Evolutionary conservation across 2,888 invertebrate genomes (phyloP).

Genomic region (Caenorhabditis auriculariae): DNA sequence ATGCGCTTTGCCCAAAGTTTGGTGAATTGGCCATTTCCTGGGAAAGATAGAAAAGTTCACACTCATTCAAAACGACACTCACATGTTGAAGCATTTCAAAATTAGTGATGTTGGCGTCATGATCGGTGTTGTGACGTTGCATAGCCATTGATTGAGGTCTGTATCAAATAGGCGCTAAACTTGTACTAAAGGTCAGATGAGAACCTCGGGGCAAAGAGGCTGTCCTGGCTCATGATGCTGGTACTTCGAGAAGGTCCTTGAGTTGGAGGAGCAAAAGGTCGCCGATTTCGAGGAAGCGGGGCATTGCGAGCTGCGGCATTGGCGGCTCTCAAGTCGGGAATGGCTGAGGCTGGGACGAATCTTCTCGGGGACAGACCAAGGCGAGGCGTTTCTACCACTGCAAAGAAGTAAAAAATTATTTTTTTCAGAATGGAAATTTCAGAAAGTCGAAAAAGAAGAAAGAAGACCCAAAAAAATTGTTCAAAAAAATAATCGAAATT

Average conservation of each 20-base stretch:
- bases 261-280: constrained; percentile 10
- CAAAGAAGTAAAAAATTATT: too few species aligned
- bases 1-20: constrained; percentile 1
- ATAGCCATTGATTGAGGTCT: constrained; percentile 24
- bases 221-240: constrained; percentile 48
- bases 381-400: constrained; percentile 24
- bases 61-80: not conserved
- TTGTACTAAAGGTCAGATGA: not conserved
- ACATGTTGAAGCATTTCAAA: constrained; percentile 21
- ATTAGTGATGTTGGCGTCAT: constrained; percentile 31
- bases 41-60: not conserved
- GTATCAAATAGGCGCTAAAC: not conserved
- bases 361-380: constrained; percentile 42
- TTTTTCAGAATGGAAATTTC: too few species aligned
- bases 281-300: constrained; percentile 14
- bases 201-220: constrained; percentile 30
- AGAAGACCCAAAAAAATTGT: too few species aligned
- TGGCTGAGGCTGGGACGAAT: constrained; percentile 54
- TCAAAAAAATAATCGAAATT: too few species aligned
- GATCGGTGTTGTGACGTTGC: constrained; percentile 25
- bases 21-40: not conserved
- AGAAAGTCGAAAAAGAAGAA: too few species aligned
- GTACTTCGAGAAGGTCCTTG: constrained; percentile 37
- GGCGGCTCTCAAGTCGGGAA: constrained; percentile 55
- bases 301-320: constrained; percentile 47